phyloP scores from a whole-genome alignment of 2,888 invertebrate genomes.

The Chelonus formosanus region DNA sequence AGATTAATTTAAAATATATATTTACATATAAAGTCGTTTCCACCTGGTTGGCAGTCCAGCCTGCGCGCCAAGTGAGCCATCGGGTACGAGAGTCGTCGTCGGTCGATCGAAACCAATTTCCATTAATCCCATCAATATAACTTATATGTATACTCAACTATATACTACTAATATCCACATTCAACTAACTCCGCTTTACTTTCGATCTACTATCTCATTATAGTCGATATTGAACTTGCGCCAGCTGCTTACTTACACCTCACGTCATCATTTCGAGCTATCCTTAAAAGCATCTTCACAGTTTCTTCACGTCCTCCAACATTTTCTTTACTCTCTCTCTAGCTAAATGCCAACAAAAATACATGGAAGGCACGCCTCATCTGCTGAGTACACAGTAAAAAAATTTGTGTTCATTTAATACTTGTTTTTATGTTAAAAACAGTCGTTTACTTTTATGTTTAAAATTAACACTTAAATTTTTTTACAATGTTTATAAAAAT shows the following conservation, averaged over 20 bases:
- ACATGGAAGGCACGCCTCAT: constrained; percentile 65
- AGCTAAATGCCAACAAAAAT: constrained; percentile 63
- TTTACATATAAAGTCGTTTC: constrained; percentile 31
- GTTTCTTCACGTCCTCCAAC: constrained; percentile 31
- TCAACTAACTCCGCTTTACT: constrained; percentile 39
- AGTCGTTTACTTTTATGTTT: constrained; percentile 31
- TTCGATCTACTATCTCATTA: constrained; percentile 39
- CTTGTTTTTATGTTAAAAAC: constrained; percentile 44
- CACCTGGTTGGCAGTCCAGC: constrained; percentile 36
- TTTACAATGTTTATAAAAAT: background rate
- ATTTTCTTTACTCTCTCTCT: constrained; percentile 43
- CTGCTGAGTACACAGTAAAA: constrained; percentile 57
- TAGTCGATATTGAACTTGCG: constrained; percentile 37
- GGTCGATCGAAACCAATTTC: constrained; percentile 16
- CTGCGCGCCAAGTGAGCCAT: constrained; percentile 31
- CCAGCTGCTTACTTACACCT: constrained; percentile 29
- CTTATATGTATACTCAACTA: constrained; percentile 29
- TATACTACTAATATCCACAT: constrained; percentile 41
- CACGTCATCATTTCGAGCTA: constrained; percentile 16
- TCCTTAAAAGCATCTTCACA: constrained; percentile 36
- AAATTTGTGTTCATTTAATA: constrained; percentile 40
- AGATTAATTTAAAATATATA: constrained; percentile 34
- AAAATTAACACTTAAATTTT: constrained; percentile 8
- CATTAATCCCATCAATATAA: constrained; percentile 22
- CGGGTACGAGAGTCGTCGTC: constrained; percentile 3